phyloP scores from a whole-genome alignment of 2,888 invertebrate genomes.

The Ashinkailepas kermadecensis region DNA sequence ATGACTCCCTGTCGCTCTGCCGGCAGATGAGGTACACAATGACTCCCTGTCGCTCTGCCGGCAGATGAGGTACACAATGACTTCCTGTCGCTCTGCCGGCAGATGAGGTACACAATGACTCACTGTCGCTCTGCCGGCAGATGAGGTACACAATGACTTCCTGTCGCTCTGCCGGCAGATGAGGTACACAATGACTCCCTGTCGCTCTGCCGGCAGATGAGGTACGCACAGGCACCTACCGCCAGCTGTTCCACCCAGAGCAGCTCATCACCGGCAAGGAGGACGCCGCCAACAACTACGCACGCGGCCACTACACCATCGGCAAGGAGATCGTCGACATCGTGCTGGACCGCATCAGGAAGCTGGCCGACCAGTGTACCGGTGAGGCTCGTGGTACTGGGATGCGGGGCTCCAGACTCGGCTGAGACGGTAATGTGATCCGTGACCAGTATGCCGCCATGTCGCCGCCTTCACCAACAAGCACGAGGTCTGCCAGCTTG shows the following conservation, averaged over 20 bases:
- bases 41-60: background rate
- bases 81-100: background rate
- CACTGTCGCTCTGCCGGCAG: slow-evolving; percentile 38
- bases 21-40: slow-evolving; percentile 68
- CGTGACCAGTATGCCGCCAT: too few relatives aligned
- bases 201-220: slow-evolving; percentile 52
- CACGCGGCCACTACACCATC: slow-evolving; percentile 69
- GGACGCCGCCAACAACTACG: slow-evolving; percentile 79
- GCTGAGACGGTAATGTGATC: too few relatives aligned
- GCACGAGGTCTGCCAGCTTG: too few relatives aligned
- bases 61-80: slow-evolving; percentile 68
- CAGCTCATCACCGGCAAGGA: slow-evolving; percentile 89
- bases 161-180: slow-evolving; percentile 45
- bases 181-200: slow-evolving; percentile 55
- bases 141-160: slow-evolving; percentile 66
- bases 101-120: slow-evolving; percentile 70
- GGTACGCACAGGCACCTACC: slow-evolving; percentile 87
- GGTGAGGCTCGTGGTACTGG: slow-evolving; percentile 36
- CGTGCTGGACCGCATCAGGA: slow-evolving; percentile 47
- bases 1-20: background rate
- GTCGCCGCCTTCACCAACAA: too few relatives aligned
- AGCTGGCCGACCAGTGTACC: slow-evolving; percentile 46
- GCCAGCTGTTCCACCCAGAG: slow-evolving; percentile 95
- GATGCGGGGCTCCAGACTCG: too few relatives aligned
- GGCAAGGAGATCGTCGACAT: slow-evolving; percentile 52